Conservation (phyloP, 2,113 vertebrate genomes). For the Neopipo cinnamomea region DNA sequence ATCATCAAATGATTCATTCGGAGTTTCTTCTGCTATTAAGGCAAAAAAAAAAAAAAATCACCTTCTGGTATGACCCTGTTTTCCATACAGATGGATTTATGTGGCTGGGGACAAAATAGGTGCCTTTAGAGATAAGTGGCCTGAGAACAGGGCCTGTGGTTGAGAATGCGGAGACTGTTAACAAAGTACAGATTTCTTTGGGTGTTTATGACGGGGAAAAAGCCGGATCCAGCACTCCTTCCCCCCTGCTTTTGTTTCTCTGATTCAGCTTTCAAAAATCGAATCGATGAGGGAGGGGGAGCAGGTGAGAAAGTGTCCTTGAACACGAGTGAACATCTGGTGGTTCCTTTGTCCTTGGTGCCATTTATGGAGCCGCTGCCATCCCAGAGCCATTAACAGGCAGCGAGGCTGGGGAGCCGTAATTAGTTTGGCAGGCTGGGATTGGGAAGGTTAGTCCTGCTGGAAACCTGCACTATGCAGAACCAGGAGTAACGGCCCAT, state of each 20-base stretch:
- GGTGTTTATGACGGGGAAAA: neutral
- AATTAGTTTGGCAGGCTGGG: neutral
- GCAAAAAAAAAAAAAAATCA: neutral
- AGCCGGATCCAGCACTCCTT: neutral
- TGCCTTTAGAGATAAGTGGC: neutral
- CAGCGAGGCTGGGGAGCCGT: neutral
- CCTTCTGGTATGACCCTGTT: neutral
- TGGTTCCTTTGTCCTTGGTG: neutral
- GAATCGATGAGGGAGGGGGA: neutral
- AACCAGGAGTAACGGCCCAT: constrained; percentile 2
- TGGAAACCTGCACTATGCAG: neutral
- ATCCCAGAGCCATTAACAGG: neutral
- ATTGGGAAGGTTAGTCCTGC: neutral
- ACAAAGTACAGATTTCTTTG: neutral
- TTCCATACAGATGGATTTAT: neutral
- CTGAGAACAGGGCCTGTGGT: neutral
- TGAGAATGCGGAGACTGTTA: neutral
- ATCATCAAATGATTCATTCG: neutral
- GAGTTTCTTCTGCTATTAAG: neutral
- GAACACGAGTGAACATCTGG: neutral
- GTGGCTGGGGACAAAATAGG: neutral
- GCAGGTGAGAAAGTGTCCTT: constrained; percentile 1
- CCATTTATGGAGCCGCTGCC: neutral
- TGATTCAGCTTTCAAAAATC: neutral
- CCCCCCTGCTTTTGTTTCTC: neutral